Conservation (phyloP, 2,113 vertebrate species). For the Malaclemys terrapin region DNA sequence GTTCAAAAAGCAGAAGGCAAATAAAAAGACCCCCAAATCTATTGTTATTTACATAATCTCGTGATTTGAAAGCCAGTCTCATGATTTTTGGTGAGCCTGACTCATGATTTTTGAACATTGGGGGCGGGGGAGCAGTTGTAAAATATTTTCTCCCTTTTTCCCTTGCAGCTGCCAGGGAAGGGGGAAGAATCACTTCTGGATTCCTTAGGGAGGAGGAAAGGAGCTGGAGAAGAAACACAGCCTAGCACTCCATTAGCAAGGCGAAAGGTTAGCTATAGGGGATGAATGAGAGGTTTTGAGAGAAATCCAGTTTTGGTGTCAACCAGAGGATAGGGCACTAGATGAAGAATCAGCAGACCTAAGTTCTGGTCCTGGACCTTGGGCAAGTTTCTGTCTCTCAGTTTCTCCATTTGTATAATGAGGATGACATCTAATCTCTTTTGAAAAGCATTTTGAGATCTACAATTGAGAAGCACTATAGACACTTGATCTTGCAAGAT, state of each 20-base stretch:
- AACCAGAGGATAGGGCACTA: fast-evolving
- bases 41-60: too few species aligned
- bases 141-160: not conserved
- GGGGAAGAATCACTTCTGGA: not conserved
- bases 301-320: fast-evolving
- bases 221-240: fast-evolving
- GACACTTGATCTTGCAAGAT: fast-evolving
- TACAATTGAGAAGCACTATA: fast-evolving
- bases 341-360: fast-evolving
- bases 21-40: too few species aligned
- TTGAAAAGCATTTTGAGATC: not conserved
- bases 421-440: fast-evolving
- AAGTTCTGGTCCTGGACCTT: too few species aligned
- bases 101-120: too few species aligned
- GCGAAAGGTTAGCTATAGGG: not conserved
- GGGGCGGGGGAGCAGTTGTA: not conserved
- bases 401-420: not conserved
- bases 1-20: too few species aligned
- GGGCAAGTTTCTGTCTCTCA: fast-evolving
- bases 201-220: not conserved
- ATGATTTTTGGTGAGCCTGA: too few species aligned
- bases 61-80: too few species aligned
- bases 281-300: not conserved
- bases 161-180: not conserved
- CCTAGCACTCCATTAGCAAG: fast-evolving